Evolutionary conservation across 2,797 vertebrate genomes (phyloP).

Genomic region (Naso thynnoides): DNA sequence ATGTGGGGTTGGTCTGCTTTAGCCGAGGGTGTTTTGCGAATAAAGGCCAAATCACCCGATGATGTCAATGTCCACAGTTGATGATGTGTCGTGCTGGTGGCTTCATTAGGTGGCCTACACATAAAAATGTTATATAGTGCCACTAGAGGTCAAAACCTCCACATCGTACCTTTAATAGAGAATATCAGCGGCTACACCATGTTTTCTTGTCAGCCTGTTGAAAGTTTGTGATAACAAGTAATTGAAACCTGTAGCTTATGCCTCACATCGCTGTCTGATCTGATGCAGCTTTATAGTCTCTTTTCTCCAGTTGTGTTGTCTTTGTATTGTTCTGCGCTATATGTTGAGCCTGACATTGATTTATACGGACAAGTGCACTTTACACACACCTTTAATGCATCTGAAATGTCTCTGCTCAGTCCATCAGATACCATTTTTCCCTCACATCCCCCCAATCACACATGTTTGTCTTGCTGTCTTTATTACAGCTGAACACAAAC

Average conservation of each 20-base stretch:
- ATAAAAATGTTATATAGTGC: background rate
- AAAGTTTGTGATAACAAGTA: conserved; percentile 27
- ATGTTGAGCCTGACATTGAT: conserved; percentile 49
- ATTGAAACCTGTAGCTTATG: conserved; percentile 34
- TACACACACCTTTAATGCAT: conserved; percentile 57
- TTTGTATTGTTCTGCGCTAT: conserved; percentile 36
- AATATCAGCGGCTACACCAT: background rate
- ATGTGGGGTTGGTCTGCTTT: too few relatives aligned
- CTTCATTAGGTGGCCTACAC: too few relatives aligned
- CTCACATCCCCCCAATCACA: conserved; percentile 6
- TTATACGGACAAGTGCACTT: conserved; percentile 62
- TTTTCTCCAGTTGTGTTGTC: conserved; percentile 2
- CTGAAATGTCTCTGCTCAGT: conserved; percentile 45
- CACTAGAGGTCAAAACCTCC: background rate
- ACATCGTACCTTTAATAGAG: background rate
- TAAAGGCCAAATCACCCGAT: too few relatives aligned
- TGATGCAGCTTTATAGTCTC: conserved; percentile 16
- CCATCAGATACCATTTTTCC: conserved; percentile 42
- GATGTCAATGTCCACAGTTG: too few relatives aligned
- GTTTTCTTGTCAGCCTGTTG: conserved; percentile 7
- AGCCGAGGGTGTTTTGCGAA: too few relatives aligned
- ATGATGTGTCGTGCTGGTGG: too few relatives aligned
- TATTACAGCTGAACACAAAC: conserved; percentile 29
- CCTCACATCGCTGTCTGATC: background rate
- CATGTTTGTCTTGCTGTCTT: conserved; percentile 28